A percentile compares a stretch with the other conserved stretches of the same genome.
Evolutionary conservation across 2,113 vertebrate genomes (phyloP).

Genomic region (Phaethon lepturus): DNA sequence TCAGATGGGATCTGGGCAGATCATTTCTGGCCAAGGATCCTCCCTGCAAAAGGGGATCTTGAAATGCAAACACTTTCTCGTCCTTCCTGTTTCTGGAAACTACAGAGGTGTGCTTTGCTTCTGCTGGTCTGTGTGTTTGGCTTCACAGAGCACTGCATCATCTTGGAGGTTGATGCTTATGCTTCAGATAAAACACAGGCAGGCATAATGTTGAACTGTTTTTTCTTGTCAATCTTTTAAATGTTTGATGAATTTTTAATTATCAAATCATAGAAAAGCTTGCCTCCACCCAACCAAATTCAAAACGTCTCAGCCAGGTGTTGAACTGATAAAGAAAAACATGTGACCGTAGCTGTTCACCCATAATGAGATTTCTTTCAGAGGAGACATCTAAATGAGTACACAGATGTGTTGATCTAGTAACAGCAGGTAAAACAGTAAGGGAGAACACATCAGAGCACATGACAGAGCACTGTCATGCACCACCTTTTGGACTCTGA

Average conservation of each 20-base stretch:
- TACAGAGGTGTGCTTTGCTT: background rate
- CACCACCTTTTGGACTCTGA: background rate
- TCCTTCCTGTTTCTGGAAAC: background rate
- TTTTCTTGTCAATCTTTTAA: background rate
- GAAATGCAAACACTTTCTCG: background rate
- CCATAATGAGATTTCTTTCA: background rate
- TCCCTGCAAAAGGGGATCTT: background rate
- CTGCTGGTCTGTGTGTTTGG: background rate
- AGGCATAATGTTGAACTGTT: background rate
- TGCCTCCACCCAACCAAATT: background rate
- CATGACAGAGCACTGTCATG: background rate
- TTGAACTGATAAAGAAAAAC: background rate
- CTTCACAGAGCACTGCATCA: background rate
- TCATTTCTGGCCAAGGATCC: background rate
- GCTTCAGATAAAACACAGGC: background rate
- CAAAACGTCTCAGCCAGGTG: background rate
- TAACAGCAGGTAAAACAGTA: background rate
- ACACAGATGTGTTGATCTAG: background rate
- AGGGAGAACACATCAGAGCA: background rate
- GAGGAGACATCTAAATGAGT: background rate
- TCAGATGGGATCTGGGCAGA: background rate
- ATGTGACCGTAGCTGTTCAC: background rate
- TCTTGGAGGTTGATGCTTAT: background rate
- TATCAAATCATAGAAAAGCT: background rate
- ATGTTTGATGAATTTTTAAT: background rate